These are phyloP conservation scores for Oscheius sp. DNA, from an alignment of 2,888 invertebrate genomes.

Conservation along the genomic window DNA sequence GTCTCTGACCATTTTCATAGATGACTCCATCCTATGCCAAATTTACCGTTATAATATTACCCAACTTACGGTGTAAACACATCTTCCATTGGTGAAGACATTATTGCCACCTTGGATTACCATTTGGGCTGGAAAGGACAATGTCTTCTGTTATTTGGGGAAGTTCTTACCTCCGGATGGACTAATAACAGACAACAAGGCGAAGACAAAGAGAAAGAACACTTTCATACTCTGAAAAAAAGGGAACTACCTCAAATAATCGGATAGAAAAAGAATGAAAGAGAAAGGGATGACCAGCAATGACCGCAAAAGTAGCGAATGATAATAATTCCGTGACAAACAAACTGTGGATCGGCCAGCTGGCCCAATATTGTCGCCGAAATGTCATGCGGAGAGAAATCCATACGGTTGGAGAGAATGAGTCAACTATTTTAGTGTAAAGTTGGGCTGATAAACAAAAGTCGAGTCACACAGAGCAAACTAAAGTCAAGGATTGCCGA, in stretches of 20 bases:
- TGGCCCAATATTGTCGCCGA: not conserved
- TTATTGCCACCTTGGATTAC: not conserved
- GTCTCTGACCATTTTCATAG: not conserved
- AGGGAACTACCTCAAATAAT: not conserved
- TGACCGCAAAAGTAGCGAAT: not conserved
- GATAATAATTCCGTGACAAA: not conserved
- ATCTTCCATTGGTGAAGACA: slow-evolving; percentile 14
- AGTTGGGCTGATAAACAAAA: too few relatives aligned
- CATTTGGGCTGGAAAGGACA: not conserved
- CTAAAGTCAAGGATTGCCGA: too few relatives aligned
- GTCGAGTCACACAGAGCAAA: too few relatives aligned
- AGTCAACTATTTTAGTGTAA: too few relatives aligned
- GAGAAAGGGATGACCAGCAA: not conserved
- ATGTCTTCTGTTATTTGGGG: not conserved
- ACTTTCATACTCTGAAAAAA: not conserved
- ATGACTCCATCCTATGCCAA: slow-evolving; percentile 18
- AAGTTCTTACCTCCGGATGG: not conserved
- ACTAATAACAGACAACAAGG: not conserved
- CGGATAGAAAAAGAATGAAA: not conserved
- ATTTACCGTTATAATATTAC: not conserved
- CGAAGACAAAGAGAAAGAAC: not conserved
- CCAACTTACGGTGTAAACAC: slow-evolving; percentile 9
- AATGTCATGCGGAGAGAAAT: too few relatives aligned
- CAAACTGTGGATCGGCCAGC: not conserved
- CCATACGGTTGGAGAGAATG: too few relatives aligned